These are phyloP conservation scores for Pseudochromis fuscus DNA, from an alignment of 2,797 vertebrate species.

Conservation along the genomic window DNA sequence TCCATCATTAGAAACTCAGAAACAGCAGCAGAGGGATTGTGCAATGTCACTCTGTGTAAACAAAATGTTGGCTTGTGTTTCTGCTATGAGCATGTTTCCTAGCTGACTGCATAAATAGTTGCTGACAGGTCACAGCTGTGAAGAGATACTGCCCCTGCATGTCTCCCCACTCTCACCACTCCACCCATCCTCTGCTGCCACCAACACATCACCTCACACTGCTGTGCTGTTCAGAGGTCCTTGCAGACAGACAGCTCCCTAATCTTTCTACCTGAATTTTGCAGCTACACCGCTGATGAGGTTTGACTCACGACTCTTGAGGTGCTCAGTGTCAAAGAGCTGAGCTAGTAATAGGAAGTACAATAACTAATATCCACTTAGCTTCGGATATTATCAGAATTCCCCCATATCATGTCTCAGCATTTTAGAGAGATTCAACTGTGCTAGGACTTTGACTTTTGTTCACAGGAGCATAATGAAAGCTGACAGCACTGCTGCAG, in stretches of 20 bases:
- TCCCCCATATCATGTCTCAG: background rate
- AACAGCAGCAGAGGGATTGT: constrained; percentile 1
- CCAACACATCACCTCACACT: constrained; percentile 33
- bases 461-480: constrained; percentile 29
- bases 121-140: constrained; percentile 66
- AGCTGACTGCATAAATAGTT: constrained; percentile 62
- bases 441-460: constrained; percentile 10
- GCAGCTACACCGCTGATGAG: constrained; percentile 1
- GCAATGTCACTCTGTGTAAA: constrained; percentile 19
- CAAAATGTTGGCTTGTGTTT: constrained; percentile 17
- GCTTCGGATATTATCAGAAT: constrained; percentile 13
- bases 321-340: constrained; percentile 24
- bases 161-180: constrained; percentile 27
- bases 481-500: constrained; percentile 25
- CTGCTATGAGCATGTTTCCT: constrained; percentile 52
- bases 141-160: constrained; percentile 50
- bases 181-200: constrained; percentile 34
- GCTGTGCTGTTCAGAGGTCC: background rate
- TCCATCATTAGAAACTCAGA: constrained; percentile 7
- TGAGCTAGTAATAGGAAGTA: constrained; percentile 17
- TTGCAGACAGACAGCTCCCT: background rate
- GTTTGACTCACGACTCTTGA: constrained; percentile 12
- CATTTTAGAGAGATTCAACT: constrained; percentile 2
- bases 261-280: constrained; percentile 18
- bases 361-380: constrained; percentile 5